Conservation (phyloP, 2,797 vertebrate genomes). For the Phaenicophaeus curvirostris region DNA sequence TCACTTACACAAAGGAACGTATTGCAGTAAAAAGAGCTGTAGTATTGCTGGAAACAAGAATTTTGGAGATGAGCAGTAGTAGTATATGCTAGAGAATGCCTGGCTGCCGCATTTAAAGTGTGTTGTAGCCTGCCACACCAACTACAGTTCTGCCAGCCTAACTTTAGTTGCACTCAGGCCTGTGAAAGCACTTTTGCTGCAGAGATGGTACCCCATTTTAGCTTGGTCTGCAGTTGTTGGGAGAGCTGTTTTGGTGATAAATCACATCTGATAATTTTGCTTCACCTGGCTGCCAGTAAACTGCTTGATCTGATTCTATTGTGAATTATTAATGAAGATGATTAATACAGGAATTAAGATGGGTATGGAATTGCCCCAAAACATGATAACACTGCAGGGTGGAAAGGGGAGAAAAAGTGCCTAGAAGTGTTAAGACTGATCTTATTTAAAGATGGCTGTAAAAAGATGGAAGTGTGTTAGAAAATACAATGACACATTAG, state of each 20-base stretch:
- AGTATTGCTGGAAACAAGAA: not conserved
- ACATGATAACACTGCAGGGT: not conserved
- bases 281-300: not conserved
- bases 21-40: not conserved
- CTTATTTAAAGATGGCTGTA: not conserved
- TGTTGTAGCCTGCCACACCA: accelerated
- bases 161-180: not conserved
- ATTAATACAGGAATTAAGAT: not conserved
- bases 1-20: not conserved
- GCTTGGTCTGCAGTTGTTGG: not conserved
- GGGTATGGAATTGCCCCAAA: not conserved
- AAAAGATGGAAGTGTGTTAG: not conserved
- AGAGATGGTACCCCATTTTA: not conserved
- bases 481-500: not conserved
- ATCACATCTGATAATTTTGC: not conserved
- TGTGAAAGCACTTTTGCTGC: not conserved
- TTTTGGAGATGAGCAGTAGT: not conserved
- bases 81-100: not conserved
- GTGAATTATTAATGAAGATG: not conserved
- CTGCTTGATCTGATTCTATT: not conserved
- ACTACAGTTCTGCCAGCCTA: not conserved
- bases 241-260: not conserved
- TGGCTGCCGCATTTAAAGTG: not conserved
- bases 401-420: not conserved
- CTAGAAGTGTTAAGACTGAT: not conserved